Percentiles rank a stretch among this genome's conserved stretches.
Evolutionary conservation across 92 coral and sea anemone genomes (phyloP).

Genomic region (Diadumene lineata): DNA sequence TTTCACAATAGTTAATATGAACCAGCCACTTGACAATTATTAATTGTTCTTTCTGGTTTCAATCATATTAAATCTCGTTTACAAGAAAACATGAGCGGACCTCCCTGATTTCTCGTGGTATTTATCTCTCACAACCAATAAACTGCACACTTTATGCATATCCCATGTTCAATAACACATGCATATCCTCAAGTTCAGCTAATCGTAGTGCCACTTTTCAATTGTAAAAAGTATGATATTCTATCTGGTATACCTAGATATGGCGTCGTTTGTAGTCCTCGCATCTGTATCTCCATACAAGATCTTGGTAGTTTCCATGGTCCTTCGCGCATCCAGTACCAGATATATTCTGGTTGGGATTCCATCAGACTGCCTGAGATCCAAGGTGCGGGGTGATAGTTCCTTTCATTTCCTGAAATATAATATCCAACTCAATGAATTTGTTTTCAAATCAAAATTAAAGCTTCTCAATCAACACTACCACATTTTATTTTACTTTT

Average conservation of each 20-base stretch:
- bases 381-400: conserved; percentile 85
- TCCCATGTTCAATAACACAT: background rate
- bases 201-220: too few relatives aligned
- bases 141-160: background rate
- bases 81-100: background rate
- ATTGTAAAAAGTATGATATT: background rate
- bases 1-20: too few relatives aligned
- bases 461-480: too few relatives aligned
- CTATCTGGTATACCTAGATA: background rate
- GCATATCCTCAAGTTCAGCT: background rate
- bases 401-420: conserved; percentile 33
- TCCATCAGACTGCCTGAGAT: conserved; percentile 55
- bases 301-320: conserved; percentile 64
- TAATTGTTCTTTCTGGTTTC: background rate
- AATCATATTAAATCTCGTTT: too few relatives aligned
- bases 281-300: conserved; percentile 70
- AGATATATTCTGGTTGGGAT: conserved; percentile 62
- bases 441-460: too few relatives aligned
- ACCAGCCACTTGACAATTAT: too few relatives aligned
- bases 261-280: conserved; percentile 45
- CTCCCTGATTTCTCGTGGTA: background rate
- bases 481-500: background rate
- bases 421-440: background rate
- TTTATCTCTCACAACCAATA: background rate
- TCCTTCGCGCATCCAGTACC: conserved; percentile 93